Evolutionary conservation across 2,888 invertebrate species (phyloP), one percentile per base, ranked within the genome.

Genomic region (Theretra japonica): DNA sequence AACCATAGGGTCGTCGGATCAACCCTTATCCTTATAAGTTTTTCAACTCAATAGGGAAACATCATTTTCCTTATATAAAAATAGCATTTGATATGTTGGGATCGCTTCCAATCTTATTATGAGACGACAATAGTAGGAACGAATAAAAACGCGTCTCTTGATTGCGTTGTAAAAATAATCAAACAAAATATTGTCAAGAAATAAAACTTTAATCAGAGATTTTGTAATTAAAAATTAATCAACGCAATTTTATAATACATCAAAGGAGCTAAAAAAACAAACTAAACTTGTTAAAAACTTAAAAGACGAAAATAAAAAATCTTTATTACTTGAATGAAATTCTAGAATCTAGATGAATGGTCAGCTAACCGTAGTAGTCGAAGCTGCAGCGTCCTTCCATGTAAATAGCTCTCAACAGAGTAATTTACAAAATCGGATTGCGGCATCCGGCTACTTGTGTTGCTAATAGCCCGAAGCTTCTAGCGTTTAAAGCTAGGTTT

Each of bases 381-480:
- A 41, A 33, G n/a, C 33, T 33, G 21, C 11, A 11, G 62, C 8
- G 11, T 8, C 4, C 5, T 8, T 41, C 8, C 15, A 62, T 41
- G 62, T 62, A 41, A 62, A 62, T 62, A 62, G 21, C 11, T 41
- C 62, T 21, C 62, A 62, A 21, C 15, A 41, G 62, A 21, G 62
- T 21, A 62, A 62, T 62, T 62, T 23, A 33, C 62, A 62, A n/a
- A 62, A 33, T 62, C 62, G 21, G 62, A 62, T 62, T 41, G 41
- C 21, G 62, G 62, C 33, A 21, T 21, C 33, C 62, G 15, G 15
- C 41, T 21, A 62, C 15, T 33, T 62, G 62, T 41, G 21, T 21
- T 62, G 41, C 21, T 62, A 62, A 62, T 41, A 41, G 21, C 62
- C 33, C 3, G 41, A 33, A 21, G 21, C 33, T n/a, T 57, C 11